phyloP scores from a whole-genome alignment of 2,888 invertebrate genomes.

The Diaphora mendica region DNA sequence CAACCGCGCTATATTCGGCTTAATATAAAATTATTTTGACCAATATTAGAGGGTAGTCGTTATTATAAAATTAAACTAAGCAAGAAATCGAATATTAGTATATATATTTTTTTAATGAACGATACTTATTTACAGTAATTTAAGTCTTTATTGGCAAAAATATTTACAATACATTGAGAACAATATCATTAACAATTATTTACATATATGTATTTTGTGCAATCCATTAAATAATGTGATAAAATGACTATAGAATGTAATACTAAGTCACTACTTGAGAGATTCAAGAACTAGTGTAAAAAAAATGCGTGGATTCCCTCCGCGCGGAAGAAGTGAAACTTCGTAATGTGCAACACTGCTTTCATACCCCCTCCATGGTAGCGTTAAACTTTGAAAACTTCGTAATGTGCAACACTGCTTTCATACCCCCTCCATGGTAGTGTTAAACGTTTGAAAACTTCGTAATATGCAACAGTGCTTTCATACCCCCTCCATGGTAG shows the following conservation, averaged over 20 bases:
- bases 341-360: no score
- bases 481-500: no score
- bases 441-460: no score
- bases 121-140: conserved; percentile 31
- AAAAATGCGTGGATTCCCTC: no score
- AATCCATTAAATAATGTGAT: conserved; percentile 11
- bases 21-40: neutral
- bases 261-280: conserved; percentile 20
- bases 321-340: no score
- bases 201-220: conserved; percentile 19
- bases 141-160: conserved; percentile 29
- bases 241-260: conserved; percentile 15
- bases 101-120: conserved; percentile 28
- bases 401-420: no score
- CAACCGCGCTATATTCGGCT: neutral
- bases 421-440: no score
- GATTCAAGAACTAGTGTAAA: conserved; percentile 31
- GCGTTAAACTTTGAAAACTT: no score
- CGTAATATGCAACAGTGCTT: no score
- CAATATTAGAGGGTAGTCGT: neutral
- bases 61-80: neutral
- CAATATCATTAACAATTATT: conserved; percentile 13
- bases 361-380: no score
- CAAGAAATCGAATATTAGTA: conserved; percentile 23
- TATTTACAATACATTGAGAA: conserved; percentile 37